These are phyloP conservation scores for Hanleya hanleyi DNA, from an alignment of 2,888 invertebrate genomes.

Conservation along the genomic window DNA sequence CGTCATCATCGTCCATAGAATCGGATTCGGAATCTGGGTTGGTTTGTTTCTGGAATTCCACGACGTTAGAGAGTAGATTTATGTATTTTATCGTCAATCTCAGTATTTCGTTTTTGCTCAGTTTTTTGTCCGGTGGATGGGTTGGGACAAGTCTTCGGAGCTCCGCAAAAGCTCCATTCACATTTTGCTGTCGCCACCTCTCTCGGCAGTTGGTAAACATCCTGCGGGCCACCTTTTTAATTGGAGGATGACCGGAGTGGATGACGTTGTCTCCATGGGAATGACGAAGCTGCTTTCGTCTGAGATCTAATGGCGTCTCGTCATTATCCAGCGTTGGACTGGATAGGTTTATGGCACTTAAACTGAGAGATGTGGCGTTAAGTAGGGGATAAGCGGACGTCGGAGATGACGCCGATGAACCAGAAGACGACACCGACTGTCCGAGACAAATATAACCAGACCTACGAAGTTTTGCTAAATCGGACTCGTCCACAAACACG, in stretches of 20 bases:
- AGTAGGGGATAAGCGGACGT: neutral
- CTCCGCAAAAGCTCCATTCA: slow-evolving; percentile 95
- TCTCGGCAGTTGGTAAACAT: slow-evolving; percentile 94
- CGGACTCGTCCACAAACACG: neutral
- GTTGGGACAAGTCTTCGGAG: slow-evolving; percentile 93
- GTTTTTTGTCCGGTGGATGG: slow-evolving; percentile 96
- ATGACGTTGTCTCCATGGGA: slow-evolving; percentile 14
- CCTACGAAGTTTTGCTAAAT: neutral
- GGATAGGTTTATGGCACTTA: neutral
- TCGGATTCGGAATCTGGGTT: slow-evolving; percentile 4
- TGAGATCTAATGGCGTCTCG: slow-evolving; percentile 47
- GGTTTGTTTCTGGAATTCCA: slow-evolving; percentile 87
- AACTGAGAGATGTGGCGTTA: neutral
- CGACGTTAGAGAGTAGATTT: slow-evolving; percentile 85
- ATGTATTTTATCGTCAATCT: slow-evolving; percentile 96
- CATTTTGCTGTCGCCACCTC: slow-evolving; percentile 97
- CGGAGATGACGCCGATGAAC: neutral
- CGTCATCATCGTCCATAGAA: too few species aligned
- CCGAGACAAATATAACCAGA: neutral
- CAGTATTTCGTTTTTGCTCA: slow-evolving; percentile 96
- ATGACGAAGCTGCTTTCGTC: neutral
- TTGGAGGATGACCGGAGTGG: slow-evolving; percentile 5
- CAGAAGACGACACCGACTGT: neutral
- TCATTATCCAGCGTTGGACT: slow-evolving; percentile 29
- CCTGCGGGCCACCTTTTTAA: slow-evolving; percentile 51